Conservation (phyloP, 2,888 invertebrate species). For the Mechanitis messenoides region DNA sequence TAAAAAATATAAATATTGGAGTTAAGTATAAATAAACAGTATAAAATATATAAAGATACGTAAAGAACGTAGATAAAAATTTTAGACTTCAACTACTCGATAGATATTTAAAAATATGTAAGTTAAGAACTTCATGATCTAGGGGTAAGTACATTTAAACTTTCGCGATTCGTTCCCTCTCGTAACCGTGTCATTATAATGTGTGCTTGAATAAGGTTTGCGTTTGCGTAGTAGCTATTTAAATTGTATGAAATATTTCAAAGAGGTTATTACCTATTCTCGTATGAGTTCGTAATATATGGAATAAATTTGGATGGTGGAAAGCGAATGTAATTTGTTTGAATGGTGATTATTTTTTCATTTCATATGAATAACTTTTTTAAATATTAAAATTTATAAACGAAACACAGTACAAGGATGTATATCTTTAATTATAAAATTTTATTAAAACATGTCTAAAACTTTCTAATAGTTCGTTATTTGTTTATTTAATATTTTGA, state of each 20-base stretch:
- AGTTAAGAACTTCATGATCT: conserved; percentile 13
- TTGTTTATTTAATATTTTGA: too few species aligned
- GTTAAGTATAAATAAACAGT: too few species aligned
- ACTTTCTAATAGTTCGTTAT: too few species aligned
- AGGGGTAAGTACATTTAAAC: conserved; percentile 25
- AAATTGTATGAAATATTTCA: conserved; percentile 6
- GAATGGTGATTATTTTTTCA: background rate
- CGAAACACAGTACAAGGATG: background rate
- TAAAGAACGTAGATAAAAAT: conserved; percentile 6
- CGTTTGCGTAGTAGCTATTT: conserved; percentile 5
- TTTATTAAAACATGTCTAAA: background rate
- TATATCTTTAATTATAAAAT: background rate
- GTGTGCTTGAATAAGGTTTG: conserved; percentile 15
- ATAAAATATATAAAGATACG: too few species aligned
- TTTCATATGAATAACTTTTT: too few species aligned
- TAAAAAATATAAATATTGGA: too few species aligned
- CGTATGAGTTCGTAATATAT: background rate
- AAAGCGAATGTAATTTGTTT: conserved; percentile 1
- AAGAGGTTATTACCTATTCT: conserved; percentile 4
- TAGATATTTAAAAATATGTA: background rate
- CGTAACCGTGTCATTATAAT: conserved; percentile 21
- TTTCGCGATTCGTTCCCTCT: conserved; percentile 22
- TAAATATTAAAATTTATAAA: too few species aligned
- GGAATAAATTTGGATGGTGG: background rate
- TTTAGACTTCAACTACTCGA: conserved; percentile 5